Evolutionary conservation across 2,113 vertebrate species (phyloP).

Genomic region (Phylloscopus trochilus): DNA sequence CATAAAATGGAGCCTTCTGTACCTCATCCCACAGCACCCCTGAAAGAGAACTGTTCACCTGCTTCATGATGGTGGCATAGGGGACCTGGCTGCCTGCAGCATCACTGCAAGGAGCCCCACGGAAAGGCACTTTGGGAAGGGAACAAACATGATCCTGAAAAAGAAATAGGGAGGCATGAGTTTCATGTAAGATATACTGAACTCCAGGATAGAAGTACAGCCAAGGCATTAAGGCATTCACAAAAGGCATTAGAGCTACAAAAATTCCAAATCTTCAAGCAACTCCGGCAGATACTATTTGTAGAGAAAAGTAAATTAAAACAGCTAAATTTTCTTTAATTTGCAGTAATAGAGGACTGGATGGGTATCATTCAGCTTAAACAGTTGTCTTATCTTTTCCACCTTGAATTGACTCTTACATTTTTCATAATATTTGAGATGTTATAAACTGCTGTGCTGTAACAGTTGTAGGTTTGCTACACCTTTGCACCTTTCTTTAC

Average conservation of each 20-base stretch:
- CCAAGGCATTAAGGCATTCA: neutral
- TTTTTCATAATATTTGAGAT: neutral
- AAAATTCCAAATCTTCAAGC: neutral
- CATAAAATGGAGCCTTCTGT: conserved; percentile 88
- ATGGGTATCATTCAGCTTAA: neutral
- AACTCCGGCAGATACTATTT: neutral
- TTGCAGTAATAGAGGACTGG: neutral
- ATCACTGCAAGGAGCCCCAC: conserved; percentile 91
- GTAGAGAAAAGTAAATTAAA: neutral
- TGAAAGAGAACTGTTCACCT: conserved; percentile 82
- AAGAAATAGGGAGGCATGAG: neutral
- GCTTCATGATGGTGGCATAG: conserved; percentile 84
- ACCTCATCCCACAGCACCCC: conserved; percentile 83
- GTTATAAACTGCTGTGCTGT: neutral
- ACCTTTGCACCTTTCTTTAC: neutral
- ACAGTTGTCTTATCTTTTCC: neutral
- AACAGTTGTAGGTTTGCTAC: neutral
- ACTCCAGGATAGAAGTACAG: neutral
- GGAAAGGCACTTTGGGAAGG: conserved; percentile 84
- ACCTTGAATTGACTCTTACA: neutral
- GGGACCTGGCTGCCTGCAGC: conserved; percentile 85
- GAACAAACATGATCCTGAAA: conserved; percentile 81
- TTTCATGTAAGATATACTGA: neutral
- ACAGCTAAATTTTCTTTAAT: neutral
- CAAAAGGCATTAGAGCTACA: neutral